phyloP scores from a whole-genome alignment of 2,113 vertebrate species.

The Zosterops hypoxanthus region DNA sequence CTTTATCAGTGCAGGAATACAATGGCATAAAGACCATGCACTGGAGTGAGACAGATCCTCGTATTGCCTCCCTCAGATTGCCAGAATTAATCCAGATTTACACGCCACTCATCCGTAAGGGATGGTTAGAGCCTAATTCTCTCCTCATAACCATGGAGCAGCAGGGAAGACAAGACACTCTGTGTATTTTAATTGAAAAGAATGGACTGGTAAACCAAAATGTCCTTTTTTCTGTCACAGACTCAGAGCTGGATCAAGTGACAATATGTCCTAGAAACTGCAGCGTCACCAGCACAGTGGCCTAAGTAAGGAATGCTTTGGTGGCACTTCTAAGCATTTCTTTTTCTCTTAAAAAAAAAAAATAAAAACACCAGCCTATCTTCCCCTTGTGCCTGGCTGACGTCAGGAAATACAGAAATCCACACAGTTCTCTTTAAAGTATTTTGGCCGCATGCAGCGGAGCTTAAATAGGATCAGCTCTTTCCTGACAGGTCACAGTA shows the following conservation, averaged over 20 bases:
- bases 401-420: constrained; percentile 43
- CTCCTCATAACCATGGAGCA: background rate
- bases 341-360: background rate
- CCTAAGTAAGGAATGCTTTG: constrained; percentile 1
- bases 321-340: background rate
- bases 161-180: background rate
- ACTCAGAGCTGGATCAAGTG: background rate
- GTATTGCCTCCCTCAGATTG: background rate
- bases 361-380: background rate
- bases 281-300: background rate
- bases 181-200: background rate
- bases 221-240: background rate
- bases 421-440: constrained; percentile 49
- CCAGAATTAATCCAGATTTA: constrained; percentile 27
- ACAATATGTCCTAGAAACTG: background rate
- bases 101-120: background rate
- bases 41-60: background rate
- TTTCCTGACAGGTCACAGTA: constrained; percentile 53
- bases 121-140: background rate
- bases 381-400: background rate
- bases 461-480: constrained; percentile 59
- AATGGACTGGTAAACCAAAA: background rate
- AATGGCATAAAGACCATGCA: background rate
- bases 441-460: background rate
- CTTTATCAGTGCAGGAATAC: background rate